Conservation (phyloP, 2,888 invertebrate genomes). For the Lasiommata megera region DNA sequence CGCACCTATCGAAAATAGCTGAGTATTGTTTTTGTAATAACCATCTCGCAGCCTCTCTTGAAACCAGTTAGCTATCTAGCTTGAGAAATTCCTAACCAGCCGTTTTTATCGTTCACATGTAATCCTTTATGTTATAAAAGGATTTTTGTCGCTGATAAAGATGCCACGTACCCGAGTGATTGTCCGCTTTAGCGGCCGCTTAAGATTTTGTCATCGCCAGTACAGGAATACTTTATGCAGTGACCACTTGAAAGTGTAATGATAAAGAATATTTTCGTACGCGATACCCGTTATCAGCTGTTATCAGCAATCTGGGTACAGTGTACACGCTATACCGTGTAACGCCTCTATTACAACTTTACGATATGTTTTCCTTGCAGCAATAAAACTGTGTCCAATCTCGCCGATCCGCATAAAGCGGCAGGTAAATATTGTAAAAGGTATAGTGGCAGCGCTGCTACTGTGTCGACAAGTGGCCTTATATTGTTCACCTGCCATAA, state of each 20-base stretch:
- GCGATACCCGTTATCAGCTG: conserved; percentile 49
- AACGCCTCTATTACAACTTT: conserved; percentile 58
- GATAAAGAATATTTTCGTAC: conserved; percentile 46
- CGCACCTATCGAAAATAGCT: no score
- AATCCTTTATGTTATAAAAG: no score
- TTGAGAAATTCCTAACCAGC: no score
- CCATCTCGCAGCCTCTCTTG: no score
- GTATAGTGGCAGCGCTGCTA: conserved; percentile 14
- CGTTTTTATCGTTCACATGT: no score
- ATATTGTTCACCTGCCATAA: neutral
- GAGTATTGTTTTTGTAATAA: no score
- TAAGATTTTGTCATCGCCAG: neutral
- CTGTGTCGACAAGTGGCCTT: conserved; percentile 12
- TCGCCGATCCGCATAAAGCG: conserved; percentile 9
- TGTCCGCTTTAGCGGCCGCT: no score
- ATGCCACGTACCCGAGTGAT: no score
- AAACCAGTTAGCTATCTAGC: no score
- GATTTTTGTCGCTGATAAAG: no score
- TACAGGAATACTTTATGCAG: conserved; percentile 20
- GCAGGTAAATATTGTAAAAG: conserved; percentile 20
- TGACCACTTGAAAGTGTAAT: conserved; percentile 16
- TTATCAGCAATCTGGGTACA: conserved; percentile 69
- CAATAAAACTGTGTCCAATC: conserved; percentile 20
- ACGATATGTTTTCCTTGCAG: conserved; percentile 41
- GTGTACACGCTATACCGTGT: conserved; percentile 64